A percentile compares a stretch with the other conserved stretches of the same genome.
These are phyloP conservation scores for Drosophila seguyi DNA, from an alignment of 1,140 invertebrate species.

Conservation along the genomic window DNA sequence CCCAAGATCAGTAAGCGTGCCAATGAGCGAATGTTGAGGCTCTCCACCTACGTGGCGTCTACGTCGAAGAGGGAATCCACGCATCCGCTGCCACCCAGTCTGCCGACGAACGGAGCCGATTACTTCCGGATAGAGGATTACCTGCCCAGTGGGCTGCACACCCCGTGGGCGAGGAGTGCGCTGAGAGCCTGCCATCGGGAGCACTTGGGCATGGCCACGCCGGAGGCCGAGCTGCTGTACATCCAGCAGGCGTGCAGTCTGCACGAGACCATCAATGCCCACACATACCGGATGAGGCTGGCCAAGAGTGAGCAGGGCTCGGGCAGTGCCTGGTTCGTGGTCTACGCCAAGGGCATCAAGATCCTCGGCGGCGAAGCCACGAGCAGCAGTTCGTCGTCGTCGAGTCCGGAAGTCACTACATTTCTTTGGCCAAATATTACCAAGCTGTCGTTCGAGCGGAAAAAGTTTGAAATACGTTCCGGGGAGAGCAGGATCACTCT, in stretches of 20 bases:
- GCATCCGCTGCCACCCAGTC: constrained; percentile 14
- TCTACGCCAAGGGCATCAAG: constrained; percentile 94
- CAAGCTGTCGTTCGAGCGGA: constrained; percentile 97
- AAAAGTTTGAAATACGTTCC: constrained; percentile 97
- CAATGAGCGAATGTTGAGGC: constrained; percentile 74
- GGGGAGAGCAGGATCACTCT: constrained; percentile 95
- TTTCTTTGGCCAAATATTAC: constrained; percentile 97
- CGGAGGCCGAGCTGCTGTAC: constrained; percentile 93
- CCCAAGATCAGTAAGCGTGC: constrained; percentile 81
- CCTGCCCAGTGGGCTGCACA: constrained; percentile 87
- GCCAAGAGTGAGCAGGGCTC: constrained; percentile 92
- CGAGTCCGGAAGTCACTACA: constrained; percentile 87
- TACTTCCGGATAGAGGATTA: constrained; percentile 94
- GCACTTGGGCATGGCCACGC: constrained; percentile 90
- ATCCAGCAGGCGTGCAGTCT: constrained; percentile 94
- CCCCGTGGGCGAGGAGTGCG: constrained; percentile 87
- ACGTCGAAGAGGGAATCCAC: constrained; percentile 37
- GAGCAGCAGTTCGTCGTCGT: not conserved
- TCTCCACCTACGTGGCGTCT: constrained; percentile 75
- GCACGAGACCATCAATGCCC: constrained; percentile 95
- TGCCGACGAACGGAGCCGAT: constrained; percentile 62
- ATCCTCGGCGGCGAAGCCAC: constrained; percentile 87
- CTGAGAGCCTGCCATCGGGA: constrained; percentile 88
- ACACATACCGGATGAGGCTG: constrained; percentile 94
- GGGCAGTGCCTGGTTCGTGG: constrained; percentile 91